phyloP scores from a whole-genome alignment of 2,888 invertebrate species.

The Eristalinus sepulchralis region DNA sequence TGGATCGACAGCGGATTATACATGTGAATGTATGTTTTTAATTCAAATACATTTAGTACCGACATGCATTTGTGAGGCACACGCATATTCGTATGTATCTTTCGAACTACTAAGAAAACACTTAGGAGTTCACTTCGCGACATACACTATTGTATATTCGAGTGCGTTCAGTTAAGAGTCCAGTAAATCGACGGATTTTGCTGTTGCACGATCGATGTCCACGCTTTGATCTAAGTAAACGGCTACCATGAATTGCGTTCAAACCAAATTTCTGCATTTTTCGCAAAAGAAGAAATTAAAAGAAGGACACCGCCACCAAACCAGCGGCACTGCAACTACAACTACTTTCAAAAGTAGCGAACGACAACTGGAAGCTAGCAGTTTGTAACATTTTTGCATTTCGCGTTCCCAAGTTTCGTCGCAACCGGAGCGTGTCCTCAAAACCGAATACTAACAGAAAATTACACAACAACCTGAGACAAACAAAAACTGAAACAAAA shows the following conservation, averaged over 20 bases:
- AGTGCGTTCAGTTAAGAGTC: conserved; percentile 38
- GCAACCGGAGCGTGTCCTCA: conserved; percentile 67
- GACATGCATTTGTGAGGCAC: not conserved
- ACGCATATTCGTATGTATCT: conserved; percentile 14
- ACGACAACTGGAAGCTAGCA: conserved; percentile 46
- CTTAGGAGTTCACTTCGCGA: conserved; percentile 8
- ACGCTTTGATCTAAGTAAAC: conserved; percentile 31
- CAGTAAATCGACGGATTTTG: conserved; percentile 38
- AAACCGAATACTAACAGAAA: conserved; percentile 51
- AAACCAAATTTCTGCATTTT: conserved; percentile 34
- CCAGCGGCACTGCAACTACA: conserved; percentile 52
- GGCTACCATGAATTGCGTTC: conserved; percentile 22
- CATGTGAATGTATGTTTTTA: no score
- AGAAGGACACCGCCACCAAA: conserved; percentile 45
- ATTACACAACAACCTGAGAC: conserved; percentile 12
- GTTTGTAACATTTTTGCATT: conserved; percentile 59
- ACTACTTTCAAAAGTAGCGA: conserved; percentile 34
- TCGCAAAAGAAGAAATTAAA: conserved; percentile 3
- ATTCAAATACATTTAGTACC: not conserved
- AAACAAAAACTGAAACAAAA: conserved; percentile 2
- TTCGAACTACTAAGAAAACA: conserved; percentile 2
- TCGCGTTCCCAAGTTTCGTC: conserved; percentile 50
- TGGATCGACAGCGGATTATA: not conserved
- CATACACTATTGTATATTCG: conserved; percentile 1
- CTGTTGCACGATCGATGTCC: conserved; percentile 61